phyloP scores from a whole-genome alignment of 2,797 vertebrate genomes.

The Tiaroga cobitis region DNA sequence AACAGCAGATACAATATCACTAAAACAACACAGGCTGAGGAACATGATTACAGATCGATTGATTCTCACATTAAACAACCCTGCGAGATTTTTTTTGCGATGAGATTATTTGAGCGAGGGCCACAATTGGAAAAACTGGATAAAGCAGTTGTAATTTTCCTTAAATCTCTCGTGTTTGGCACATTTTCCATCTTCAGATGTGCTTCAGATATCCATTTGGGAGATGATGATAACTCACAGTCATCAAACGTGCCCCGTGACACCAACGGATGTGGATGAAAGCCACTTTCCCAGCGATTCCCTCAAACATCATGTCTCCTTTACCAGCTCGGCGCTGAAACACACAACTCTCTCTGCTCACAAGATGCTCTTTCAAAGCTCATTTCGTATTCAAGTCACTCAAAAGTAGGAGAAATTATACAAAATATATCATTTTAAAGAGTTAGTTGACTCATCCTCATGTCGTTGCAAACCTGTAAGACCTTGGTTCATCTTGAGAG shows the following conservation, averaged over 20 bases:
- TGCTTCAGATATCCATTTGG: neutral
- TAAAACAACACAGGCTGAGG: neutral
- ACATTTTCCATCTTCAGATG: neutral
- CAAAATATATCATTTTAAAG: neutral
- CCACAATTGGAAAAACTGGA: neutral
- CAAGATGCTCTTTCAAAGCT: neutral
- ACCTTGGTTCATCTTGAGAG: no score
- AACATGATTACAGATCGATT: slow-evolving; percentile 7
- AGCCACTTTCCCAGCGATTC: neutral
- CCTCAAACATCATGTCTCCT: neutral
- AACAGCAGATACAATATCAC: neutral
- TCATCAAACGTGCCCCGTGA: neutral
- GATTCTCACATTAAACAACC: neutral
- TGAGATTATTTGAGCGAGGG: neutral
- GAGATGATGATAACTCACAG: neutral
- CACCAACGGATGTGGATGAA: neutral
- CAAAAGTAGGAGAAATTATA: neutral
- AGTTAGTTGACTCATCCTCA: no score
- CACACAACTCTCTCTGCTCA: neutral
- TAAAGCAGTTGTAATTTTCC: neutral
- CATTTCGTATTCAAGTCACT: no score
- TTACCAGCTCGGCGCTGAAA: neutral
- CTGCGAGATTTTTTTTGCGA: neutral
- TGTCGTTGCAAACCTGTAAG: no score
- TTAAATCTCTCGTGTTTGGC: neutral